These are phyloP conservation scores for Euphonia xanthogaster DNA, from an alignment of 2,797 vertebrate genomes.

Conservation along the genomic window DNA sequence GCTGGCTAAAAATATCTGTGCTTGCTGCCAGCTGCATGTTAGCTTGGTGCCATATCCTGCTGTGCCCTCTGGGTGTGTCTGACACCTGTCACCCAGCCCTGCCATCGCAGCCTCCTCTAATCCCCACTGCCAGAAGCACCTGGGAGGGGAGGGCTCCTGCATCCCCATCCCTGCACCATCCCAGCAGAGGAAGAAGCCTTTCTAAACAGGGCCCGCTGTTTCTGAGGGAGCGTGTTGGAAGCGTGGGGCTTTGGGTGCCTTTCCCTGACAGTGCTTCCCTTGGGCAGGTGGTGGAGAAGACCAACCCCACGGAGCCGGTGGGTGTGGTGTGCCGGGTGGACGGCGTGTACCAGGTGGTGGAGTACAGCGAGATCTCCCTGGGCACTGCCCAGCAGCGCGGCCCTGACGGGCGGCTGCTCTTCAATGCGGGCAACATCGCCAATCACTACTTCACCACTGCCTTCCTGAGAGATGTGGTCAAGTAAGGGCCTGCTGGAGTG, in stretches of 20 bases:
- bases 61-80: neutral
- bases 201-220: accelerated
- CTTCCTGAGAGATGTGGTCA: constrained; percentile 89
- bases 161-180: neutral
- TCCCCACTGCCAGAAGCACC: neutral
- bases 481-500: constrained; percentile 71
- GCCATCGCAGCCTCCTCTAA: neutral
- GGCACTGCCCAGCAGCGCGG: constrained; percentile 88
- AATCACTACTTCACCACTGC: constrained; percentile 92
- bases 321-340: constrained; percentile 95
- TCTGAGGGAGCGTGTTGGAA: neutral
- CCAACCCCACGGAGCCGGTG: constrained; percentile 93
- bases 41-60: neutral
- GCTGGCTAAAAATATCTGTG: neutral
- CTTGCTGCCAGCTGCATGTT: accelerated
- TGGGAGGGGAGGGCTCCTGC: neutral
- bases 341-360: constrained; percentile 92
- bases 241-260: neutral
- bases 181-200: neutral
- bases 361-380: constrained; percentile 97
- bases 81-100: neutral
- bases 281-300: constrained; percentile 95
- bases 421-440: constrained; percentile 91
- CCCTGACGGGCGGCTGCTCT: constrained; percentile 87
- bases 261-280: neutral